Evolutionary conservation across 92 coral and sea anemone species (phyloP).

Genomic region (Ricordea florida): DNA sequence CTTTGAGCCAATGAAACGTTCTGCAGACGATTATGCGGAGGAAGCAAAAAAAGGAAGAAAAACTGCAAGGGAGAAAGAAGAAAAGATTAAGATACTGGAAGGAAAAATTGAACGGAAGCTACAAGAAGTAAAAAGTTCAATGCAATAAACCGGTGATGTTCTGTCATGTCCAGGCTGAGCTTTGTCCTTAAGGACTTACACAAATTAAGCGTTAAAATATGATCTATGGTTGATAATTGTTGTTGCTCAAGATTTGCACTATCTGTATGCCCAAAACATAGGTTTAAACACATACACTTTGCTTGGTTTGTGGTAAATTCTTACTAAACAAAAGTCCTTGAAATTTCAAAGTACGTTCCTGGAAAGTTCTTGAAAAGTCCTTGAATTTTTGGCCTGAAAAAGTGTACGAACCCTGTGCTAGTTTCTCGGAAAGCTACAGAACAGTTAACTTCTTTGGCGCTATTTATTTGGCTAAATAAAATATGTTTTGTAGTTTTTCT

Average conservation of each 20-base stretch:
- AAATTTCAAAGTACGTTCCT: not conserved
- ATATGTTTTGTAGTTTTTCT: too few species aligned
- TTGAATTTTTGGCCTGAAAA: too few species aligned
- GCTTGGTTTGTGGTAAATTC: not conserved
- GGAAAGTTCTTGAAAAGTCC: too few species aligned
- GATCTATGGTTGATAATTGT: too few species aligned
- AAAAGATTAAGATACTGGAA: not conserved
- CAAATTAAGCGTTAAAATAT: too few species aligned
- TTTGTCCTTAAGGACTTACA: too few species aligned
- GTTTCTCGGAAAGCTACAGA: too few species aligned
- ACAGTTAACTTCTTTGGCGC: too few species aligned
- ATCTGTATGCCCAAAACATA: not conserved
- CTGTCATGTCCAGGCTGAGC: too few species aligned
- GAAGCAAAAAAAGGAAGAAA: constrained; percentile 11
- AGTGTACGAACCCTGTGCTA: too few species aligned
- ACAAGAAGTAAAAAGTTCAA: not conserved
- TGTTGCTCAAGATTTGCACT: too few species aligned
- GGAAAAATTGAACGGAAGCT: not conserved
- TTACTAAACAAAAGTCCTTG: not conserved
- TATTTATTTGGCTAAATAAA: too few species aligned
- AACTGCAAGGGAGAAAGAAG: constrained; percentile 18
- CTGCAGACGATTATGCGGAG: constrained; percentile 13
- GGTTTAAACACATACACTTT: not conserved
- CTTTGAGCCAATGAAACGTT: not conserved
- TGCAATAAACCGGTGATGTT: constrained; percentile 3